phyloP scores from a whole-genome alignment of 1,140 invertebrate genomes.

The Euschistus heros region DNA sequence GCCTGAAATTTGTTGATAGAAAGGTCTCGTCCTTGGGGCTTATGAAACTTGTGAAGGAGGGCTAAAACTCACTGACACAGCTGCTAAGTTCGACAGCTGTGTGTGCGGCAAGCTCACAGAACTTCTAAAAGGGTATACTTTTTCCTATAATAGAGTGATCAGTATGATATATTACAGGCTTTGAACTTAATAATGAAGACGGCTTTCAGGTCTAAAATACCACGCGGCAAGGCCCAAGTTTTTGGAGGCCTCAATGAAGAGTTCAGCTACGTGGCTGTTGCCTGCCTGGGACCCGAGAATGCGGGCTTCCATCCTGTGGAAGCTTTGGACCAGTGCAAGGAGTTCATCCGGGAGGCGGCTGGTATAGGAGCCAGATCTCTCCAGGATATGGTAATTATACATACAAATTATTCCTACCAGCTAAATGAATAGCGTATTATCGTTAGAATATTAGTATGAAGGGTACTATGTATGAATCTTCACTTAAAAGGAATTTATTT shows the following conservation, averaged over 20 bases:
- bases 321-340: slow-evolving; percentile 37
- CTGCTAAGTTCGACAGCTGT: slow-evolving; percentile 12
- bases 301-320: slow-evolving; percentile 36
- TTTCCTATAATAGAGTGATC: neutral
- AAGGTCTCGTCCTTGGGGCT: slow-evolving; percentile 20
- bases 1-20: neutral
- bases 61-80: slow-evolving; percentile 4
- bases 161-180: neutral
- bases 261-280: slow-evolving; percentile 35
- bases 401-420: too few species aligned
- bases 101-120: slow-evolving; percentile 13
- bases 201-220: slow-evolving; percentile 8
- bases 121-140: slow-evolving; percentile 21
- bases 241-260: slow-evolving; percentile 37
- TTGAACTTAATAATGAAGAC: neutral
- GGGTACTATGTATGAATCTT: too few species aligned
- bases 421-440: too few species aligned
- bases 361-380: slow-evolving; percentile 39
- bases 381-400: slow-evolving; percentile 32
- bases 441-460: too few species aligned
- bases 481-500: too few species aligned
- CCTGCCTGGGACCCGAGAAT: slow-evolving; percentile 38
- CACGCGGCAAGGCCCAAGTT: slow-evolving; percentile 29
- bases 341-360: slow-evolving; percentile 39
- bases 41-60: slow-evolving; percentile 10